A percentile compares a stretch with the other conserved stretches of the same genome.
These are phyloP conservation scores for Myotis vivesi DNA, from an alignment of 2,797 vertebrate species.

Conservation along the genomic window DNA sequence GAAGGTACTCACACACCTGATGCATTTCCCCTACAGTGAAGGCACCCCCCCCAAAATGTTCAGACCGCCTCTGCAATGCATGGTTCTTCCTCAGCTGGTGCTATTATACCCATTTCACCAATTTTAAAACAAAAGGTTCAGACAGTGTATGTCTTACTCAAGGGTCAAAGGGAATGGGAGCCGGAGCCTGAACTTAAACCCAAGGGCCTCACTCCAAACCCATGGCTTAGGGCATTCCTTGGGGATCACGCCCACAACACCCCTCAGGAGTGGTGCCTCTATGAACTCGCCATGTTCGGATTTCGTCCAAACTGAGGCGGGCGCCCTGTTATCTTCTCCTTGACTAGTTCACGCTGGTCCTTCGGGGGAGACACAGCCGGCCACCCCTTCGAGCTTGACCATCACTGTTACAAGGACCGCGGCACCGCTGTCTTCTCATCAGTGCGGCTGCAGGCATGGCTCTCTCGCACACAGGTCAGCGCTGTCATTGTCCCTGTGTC, in stretches of 20 bases:
- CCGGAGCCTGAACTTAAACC: not conserved
- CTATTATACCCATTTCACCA: not conserved
- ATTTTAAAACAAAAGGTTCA: not conserved
- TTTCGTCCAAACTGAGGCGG: not conserved
- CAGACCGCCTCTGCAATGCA: not conserved
- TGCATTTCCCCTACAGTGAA: not conserved
- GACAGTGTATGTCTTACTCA: not conserved
- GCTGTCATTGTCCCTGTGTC: not conserved
- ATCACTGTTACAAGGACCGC: rapidly evolving
- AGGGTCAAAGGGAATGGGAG: not conserved
- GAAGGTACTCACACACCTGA: rapidly evolving
- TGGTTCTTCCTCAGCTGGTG: not conserved
- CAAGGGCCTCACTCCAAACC: not conserved
- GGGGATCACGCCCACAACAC: rapidly evolving
- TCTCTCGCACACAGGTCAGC: not conserved
- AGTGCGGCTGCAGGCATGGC: no score
- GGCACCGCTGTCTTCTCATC: rapidly evolving
- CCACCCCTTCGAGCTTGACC: rapidly evolving
- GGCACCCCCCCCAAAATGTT: not conserved
- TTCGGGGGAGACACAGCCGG: not conserved
- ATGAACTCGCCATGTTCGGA: no score
- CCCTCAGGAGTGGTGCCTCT: not conserved
- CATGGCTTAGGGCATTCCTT: not conserved
- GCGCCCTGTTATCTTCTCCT: not conserved
- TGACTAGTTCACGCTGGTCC: not conserved